Conservation (phyloP, 92 coral and sea anemone species). For the Palythoa caribaeorum region DNA sequence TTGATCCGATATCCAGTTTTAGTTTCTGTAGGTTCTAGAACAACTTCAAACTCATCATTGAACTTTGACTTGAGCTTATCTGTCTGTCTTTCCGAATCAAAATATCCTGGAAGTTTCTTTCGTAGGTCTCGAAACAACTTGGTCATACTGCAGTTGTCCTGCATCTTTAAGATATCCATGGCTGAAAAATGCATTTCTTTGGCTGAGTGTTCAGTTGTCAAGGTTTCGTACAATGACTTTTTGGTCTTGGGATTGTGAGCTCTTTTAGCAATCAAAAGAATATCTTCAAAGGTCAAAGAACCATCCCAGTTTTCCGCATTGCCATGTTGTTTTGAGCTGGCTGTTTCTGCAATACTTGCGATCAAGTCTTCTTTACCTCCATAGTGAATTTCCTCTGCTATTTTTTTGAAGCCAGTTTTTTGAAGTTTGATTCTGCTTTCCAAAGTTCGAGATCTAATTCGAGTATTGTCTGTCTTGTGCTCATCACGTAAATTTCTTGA, state of each 20-base stretch:
- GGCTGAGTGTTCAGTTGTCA: constrained; percentile 24
- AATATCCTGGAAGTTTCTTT: constrained; percentile 28
- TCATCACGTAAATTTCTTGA: background rate
- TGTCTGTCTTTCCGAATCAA: constrained; percentile 32
- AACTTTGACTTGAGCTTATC: constrained; percentile 46
- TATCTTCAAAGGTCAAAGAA: constrained; percentile 41
- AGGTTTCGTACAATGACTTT: constrained; percentile 39
- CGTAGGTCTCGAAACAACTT: constrained; percentile 25
- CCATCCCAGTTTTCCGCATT: constrained; percentile 44
- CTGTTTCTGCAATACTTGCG: constrained; percentile 34
- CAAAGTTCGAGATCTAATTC: constrained; percentile 10
- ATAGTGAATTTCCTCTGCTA: constrained; percentile 18
- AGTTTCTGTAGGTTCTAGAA: constrained; percentile 42
- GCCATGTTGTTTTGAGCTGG: constrained; percentile 4
- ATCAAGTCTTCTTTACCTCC: constrained; percentile 38
- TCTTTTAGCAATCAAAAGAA: constrained; percentile 30
- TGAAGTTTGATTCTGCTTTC: constrained; percentile 27
- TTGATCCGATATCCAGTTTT: constrained; percentile 46
- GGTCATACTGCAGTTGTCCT: constrained; percentile 38
- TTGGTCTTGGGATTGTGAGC: constrained; percentile 36
- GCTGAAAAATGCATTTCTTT: constrained; percentile 32
- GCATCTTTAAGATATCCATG: constrained; percentile 21
- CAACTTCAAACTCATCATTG: constrained; percentile 59
- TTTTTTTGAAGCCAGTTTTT: constrained; percentile 3
- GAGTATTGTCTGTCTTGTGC: background rate